These are phyloP conservation scores for Nomia melanderi DNA, from an alignment of 1,140 invertebrate species.

Conservation along the genomic window DNA sequence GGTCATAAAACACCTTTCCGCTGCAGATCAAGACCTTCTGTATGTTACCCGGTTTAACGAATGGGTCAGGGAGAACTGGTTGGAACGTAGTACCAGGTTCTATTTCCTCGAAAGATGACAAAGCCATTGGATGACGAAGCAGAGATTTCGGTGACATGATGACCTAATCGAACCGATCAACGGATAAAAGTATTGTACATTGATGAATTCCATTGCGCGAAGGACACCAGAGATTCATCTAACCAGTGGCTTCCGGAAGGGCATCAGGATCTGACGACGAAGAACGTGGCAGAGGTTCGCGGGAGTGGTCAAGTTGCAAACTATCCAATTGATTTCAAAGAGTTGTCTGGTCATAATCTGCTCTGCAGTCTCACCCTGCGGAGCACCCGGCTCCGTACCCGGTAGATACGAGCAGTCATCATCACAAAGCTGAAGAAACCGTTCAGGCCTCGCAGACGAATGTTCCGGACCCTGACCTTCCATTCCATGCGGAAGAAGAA, in stretches of 20 bases:
- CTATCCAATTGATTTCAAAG: slow-evolving; percentile 89
- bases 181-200: no score
- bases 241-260: slow-evolving; percentile 92
- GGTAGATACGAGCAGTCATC: slow-evolving; percentile 87
- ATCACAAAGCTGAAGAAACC: slow-evolving; percentile 90
- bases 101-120: slow-evolving; percentile 88
- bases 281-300: slow-evolving; percentile 93
- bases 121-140: slow-evolving; percentile 86
- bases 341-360: slow-evolving; percentile 86
- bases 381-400: slow-evolving; percentile 71
- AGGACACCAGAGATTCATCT: not conserved
- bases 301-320: slow-evolving; percentile 92
- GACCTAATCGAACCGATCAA: slow-evolving; percentile 41
- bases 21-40: slow-evolving; percentile 89
- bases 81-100: slow-evolving; percentile 73
- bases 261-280: slow-evolving; percentile 90
- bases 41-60: slow-evolving; percentile 83
- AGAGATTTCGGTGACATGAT: slow-evolving; percentile 91
- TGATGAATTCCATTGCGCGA: no score
- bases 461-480: slow-evolving; percentile 96
- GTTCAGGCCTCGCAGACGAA: slow-evolving; percentile 89
- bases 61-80: slow-evolving; percentile 83
- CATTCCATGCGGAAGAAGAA: slow-evolving; percentile 94
- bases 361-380: slow-evolving; percentile 69
- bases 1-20: slow-evolving; percentile 93